Evolutionary conservation across 2,888 invertebrate genomes (phyloP).

Genomic region (Odontomyia ornata): DNA sequence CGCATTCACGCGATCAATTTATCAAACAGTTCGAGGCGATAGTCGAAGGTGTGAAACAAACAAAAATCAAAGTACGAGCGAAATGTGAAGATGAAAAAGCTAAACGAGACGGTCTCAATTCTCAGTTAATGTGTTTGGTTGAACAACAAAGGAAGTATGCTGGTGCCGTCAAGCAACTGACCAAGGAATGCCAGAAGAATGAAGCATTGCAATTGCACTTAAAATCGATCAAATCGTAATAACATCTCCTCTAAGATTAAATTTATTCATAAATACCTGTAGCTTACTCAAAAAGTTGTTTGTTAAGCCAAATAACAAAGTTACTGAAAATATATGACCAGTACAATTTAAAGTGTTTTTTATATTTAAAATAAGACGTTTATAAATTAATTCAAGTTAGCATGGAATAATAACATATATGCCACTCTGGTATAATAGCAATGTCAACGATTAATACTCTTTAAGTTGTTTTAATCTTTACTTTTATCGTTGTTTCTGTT

Average conservation of each 20-base stretch:
- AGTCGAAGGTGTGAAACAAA: conserved; percentile 88
- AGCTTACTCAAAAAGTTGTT: background rate
- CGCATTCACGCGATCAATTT: conserved; percentile 85
- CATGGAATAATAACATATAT: no score
- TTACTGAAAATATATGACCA: background rate
- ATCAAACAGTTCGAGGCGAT: conserved; percentile 89
- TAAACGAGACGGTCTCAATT: conserved; percentile 73
- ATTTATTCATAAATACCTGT: background rate
- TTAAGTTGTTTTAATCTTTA: no score
- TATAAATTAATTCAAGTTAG: no score
- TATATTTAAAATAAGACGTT: background rate
- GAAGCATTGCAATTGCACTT: conserved; percentile 66
- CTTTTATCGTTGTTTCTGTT: no score
- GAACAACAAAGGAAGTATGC: conserved; percentile 82
- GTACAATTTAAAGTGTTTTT: background rate
- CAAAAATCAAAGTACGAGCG: conserved; percentile 77
- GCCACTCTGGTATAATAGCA: no score
- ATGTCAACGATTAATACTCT: no score
- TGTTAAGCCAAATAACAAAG: background rate
- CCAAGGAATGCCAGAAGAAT: conserved; percentile 77
- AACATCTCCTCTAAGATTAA: background rate
- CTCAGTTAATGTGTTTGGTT: conserved; percentile 68
- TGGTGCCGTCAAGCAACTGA: conserved; percentile 78
- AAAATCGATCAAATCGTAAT: conserved; percentile 58
- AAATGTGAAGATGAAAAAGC: conserved; percentile 74